phyloP scores from a whole-genome alignment of 2,113 vertebrate species.

The Macrotis lagotis region DNA sequence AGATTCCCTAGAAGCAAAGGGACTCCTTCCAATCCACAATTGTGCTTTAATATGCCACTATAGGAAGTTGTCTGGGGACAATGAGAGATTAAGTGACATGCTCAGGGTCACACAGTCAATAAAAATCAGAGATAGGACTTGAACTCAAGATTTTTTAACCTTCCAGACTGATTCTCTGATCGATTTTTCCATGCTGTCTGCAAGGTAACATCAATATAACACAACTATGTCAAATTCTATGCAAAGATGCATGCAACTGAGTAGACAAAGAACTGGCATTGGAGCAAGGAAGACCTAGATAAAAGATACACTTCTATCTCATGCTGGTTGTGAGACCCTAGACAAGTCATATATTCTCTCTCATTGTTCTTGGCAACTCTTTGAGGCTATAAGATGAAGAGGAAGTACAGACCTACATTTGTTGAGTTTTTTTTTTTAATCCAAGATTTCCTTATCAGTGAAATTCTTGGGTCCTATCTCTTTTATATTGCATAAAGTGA shows the following conservation, averaged over 20 bases:
- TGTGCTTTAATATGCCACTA: no score
- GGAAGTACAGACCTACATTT: no score
- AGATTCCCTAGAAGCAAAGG: no score
- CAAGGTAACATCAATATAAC: neutral
- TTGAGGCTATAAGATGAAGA: neutral
- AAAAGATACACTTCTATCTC: neutral
- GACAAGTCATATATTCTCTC: neutral
- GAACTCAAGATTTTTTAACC: neutral
- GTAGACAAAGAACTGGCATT: neutral
- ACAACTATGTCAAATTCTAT: neutral
- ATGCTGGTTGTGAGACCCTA: neutral
- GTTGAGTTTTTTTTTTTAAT: neutral
- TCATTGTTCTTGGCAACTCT: neutral
- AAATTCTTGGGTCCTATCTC: neutral
- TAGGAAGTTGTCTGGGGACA: neutral
- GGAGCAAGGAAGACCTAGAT: neutral
- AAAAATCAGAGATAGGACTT: neutral
- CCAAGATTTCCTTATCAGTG: neutral
- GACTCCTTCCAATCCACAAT: neutral
- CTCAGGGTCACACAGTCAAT: neutral
- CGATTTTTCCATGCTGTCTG: neutral
- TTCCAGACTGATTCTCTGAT: neutral
- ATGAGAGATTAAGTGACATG: neutral
- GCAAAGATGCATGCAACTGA: neutral
- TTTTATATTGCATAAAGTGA: neutral